A percentile compares a stretch with the other conserved stretches of the same genome.
These are phyloP conservation scores for Hydrocynus forskahlii DNA, from an alignment of 2,797 vertebrate species.

Conservation along the genomic window DNA sequence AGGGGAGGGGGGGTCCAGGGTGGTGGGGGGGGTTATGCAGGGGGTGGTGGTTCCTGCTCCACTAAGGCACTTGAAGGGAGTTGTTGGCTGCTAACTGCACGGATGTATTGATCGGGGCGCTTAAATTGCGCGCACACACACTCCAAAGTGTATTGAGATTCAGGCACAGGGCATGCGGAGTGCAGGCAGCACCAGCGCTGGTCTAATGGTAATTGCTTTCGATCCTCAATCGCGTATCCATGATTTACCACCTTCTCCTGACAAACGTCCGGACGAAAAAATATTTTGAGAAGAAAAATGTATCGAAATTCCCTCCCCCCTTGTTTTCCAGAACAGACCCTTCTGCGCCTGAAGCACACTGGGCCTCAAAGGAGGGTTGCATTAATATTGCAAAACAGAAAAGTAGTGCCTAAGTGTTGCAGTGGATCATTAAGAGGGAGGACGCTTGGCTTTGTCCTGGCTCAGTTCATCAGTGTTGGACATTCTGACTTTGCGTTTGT, in stretches of 20 bases:
- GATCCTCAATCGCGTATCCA: constrained; percentile 85
- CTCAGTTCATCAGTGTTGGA: constrained; percentile 70
- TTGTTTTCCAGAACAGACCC: constrained; percentile 40
- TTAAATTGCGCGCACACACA: constrained; percentile 90
- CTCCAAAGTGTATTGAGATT: constrained; percentile 87
- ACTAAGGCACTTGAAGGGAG: constrained; percentile 85
- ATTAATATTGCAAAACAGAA: constrained; percentile 62
- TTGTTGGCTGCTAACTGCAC: constrained; percentile 86
- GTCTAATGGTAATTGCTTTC: constrained; percentile 98
- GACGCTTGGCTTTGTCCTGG: constrained; percentile 68
- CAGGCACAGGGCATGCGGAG: constrained; percentile 83
- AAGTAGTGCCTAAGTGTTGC: constrained; percentile 66
- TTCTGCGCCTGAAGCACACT: constrained; percentile 2
- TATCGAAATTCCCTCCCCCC: constrained; percentile 56
- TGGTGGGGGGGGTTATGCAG: constrained; percentile 75
- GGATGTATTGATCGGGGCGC: constrained; percentile 87
- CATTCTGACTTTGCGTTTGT: constrained; percentile 58
- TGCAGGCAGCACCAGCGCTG: constrained; percentile 78
- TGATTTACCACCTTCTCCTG: constrained; percentile 84
- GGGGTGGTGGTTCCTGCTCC: constrained; percentile 75
- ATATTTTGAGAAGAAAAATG: constrained; percentile 88
- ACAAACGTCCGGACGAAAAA: constrained; percentile 86
- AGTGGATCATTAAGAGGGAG: constrained; percentile 72
- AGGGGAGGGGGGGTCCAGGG: constrained; percentile 73
- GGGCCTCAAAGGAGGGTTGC: constrained; percentile 50